Evolutionary conservation across 2,888 invertebrate species (phyloP), one percentile per base, ranked within the genome.

Genomic region (Cephus pulcher): DNA sequence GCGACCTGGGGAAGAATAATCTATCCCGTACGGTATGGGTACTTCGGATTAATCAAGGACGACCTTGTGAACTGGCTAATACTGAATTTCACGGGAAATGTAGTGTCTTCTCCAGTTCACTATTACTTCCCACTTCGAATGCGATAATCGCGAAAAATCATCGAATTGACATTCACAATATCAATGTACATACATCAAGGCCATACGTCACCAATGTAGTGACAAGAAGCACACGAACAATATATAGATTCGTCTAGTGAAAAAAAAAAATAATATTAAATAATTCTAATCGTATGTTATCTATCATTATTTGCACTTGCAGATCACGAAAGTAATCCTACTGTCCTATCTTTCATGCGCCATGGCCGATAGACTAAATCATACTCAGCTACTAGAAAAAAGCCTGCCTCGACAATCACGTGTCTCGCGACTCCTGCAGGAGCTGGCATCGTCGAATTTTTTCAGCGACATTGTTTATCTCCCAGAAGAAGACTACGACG

Each of bases 21-120:
- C 83, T 86, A 82, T 83, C 84, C 83, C 84, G 80, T 83, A 79
- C 81, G 81, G 82, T 82, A 82, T 82, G 82, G 80, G 84, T 83
- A 82, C 78, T 82, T 84, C 84, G 79, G 81, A 81, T 84, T 83
- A 87, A 89, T 89, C 86, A 88, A 82, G 82, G 78, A 79, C 84
- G 89, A 89, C 89, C 89, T 89, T 88, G 88, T 83, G 79, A 85
- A 83, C 83, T 80, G 84, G 84, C 83, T 84, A 82, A 83, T 82
- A 85, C 86, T 86, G 86, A 87, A 88, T 88, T 88, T 87, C 84
- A 83, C 85, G 83, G 77, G 82, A 86, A 85, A 86, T 78, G 78
- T 82, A 74, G 77, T 74, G 78, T 79, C 82, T 78, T 34, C 32
- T 33, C 71, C 71, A 11, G 34, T 71, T 71, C 71, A 34, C 15